Percentiles rank a stretch among this genome's conserved stretches.
Conservation (phyloP, 2,113 vertebrate genomes). For the Clarias batrachus region DNA sequence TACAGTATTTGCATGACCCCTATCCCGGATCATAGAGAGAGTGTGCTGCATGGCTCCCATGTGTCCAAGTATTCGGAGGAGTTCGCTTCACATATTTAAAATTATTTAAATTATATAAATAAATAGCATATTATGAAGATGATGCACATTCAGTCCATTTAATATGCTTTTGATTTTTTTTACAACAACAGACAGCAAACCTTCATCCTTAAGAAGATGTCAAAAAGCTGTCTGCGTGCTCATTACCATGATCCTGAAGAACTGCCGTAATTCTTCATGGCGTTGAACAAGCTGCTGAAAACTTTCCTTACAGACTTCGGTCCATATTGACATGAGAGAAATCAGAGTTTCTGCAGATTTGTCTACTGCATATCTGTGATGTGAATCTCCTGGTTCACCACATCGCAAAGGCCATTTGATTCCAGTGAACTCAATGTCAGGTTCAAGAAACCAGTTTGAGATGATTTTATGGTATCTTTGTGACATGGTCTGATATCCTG, state of each 20-base stretch:
- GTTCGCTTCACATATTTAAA: not conserved
- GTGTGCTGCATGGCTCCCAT: not conserved
- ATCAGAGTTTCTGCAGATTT: too few relatives aligned
- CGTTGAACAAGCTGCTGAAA: too few relatives aligned
- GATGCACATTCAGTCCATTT: not conserved
- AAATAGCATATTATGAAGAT: not conserved
- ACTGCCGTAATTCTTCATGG: not conserved
- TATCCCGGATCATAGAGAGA: not conserved
- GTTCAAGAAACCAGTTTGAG: too few relatives aligned
- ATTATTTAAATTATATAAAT: not conserved
- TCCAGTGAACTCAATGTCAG: too few relatives aligned
- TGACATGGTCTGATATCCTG: too few relatives aligned
- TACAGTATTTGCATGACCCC: conserved; percentile 16
- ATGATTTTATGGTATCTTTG: too few relatives aligned
- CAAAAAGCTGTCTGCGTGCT: not conserved
- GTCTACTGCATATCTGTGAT: too few relatives aligned
- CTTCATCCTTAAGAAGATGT: not conserved
- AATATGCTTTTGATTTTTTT: not conserved
- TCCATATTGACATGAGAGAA: too few relatives aligned
- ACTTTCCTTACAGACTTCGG: too few relatives aligned
- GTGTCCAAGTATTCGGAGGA: not conserved
- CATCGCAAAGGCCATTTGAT: too few relatives aligned
- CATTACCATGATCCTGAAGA: conserved; percentile 33
- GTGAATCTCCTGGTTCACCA: too few relatives aligned
- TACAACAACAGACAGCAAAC: not conserved